Evolutionary conservation across 2,888 invertebrate species (phyloP).

Genomic region (Andricus quercusramuli): DNA sequence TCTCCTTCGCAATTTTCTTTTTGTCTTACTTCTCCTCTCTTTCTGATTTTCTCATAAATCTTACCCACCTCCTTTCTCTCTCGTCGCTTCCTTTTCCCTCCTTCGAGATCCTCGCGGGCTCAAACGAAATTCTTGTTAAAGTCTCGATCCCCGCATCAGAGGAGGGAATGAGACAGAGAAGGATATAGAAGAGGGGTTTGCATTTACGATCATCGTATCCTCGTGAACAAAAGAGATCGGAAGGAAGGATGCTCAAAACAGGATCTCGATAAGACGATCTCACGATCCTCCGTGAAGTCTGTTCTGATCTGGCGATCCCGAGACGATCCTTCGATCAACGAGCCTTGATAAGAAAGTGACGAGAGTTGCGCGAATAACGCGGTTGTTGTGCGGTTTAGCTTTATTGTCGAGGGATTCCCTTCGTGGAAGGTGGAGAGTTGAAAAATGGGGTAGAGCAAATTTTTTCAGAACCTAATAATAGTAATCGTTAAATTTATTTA

Average conservation of each 20-base stretch:
- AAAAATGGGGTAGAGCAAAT: too few species aligned
- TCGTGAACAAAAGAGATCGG: constrained; percentile 54
- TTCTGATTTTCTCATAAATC: constrained; percentile 48
- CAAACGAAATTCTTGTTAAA: constrained; percentile 63
- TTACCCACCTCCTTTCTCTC: constrained; percentile 47
- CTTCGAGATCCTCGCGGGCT: constrained; percentile 52
- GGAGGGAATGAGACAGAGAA: constrained; percentile 49
- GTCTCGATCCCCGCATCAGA: constrained; percentile 57
- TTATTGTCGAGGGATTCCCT: background rate
- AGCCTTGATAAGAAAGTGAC: constrained; percentile 62
- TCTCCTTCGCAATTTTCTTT: constrained; percentile 24
- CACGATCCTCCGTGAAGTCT: constrained; percentile 54
- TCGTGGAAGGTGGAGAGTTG: background rate
- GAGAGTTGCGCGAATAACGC: constrained; percentile 62
- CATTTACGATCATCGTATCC: constrained; percentile 45
- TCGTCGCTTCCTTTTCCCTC: constrained; percentile 52
- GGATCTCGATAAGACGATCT: constrained; percentile 51
- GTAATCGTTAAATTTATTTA: too few species aligned
- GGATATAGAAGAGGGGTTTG: constrained; percentile 48
- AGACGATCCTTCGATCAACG: constrained; percentile 58
- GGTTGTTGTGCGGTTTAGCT: constrained; percentile 40
- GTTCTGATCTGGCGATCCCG: constrained; percentile 59
- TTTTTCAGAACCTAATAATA: too few species aligned
- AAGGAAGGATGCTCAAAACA: constrained; percentile 54
- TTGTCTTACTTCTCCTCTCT: constrained; percentile 48